Percentiles rank a stretch among this genome's conserved stretches.
Conservation (phyloP, 2,888 invertebrate genomes). For the Calephelis perditalis region DNA sequence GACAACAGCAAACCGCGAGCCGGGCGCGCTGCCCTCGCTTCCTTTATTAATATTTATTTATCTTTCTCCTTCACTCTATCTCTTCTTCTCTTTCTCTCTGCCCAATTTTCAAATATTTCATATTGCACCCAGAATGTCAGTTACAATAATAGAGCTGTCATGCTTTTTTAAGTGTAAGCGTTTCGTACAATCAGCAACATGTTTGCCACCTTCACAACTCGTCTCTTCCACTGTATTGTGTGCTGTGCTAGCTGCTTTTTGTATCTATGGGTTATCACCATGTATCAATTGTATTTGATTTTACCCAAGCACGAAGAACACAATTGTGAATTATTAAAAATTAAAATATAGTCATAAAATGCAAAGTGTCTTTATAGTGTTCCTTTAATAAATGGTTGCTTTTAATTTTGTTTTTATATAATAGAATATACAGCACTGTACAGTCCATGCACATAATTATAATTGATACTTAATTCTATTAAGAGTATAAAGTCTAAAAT, state of each 20-base stretch:
- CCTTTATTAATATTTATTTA: constrained; percentile 22
- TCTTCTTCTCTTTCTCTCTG: constrained; percentile 59
- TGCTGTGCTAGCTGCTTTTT: constrained; percentile 79
- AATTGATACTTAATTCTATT: neutral
- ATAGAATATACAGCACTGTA: constrained; percentile 62
- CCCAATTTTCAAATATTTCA: constrained; percentile 58
- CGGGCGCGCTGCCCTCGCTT: constrained; percentile 22
- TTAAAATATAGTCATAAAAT: constrained; percentile 21
- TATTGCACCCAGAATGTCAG: constrained; percentile 66
- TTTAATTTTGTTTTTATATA: constrained; percentile 42
- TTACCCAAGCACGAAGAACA: constrained; percentile 56
- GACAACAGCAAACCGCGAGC: constrained; percentile 23
- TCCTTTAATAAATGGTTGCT: constrained; percentile 33
- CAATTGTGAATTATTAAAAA: constrained; percentile 15
- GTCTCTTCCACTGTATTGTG: constrained; percentile 76
- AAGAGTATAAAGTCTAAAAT: neutral
- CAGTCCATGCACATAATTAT: constrained; percentile 52
- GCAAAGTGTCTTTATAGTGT: constrained; percentile 18
- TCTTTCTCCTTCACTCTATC: constrained; percentile 29
- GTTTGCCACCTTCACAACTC: constrained; percentile 74
- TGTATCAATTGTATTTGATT: constrained; percentile 63
- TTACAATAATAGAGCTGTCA: constrained; percentile 75
- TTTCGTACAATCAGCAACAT: constrained; percentile 72
- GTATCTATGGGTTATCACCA: constrained; percentile 76
- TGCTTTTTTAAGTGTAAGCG: constrained; percentile 76